These are phyloP conservation scores for Uloborus diversus DNA, from an alignment of 1,140 invertebrate genomes.

Conservation along the genomic window DNA sequence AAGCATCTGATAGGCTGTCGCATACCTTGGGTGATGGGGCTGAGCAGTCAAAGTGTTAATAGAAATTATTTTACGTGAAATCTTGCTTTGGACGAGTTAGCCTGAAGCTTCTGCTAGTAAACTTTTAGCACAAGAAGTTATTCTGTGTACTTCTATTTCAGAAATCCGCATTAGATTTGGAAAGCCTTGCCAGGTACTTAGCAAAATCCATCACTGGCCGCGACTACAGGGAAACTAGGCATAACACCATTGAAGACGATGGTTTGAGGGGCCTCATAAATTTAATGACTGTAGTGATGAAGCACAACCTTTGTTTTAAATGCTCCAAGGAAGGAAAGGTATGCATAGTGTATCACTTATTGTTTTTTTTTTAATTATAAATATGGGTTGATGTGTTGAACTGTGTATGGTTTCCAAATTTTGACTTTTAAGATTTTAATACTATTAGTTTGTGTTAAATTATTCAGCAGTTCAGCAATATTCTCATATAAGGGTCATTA, in stretches of 20 bases:
- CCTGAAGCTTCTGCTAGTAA: too few species aligned
- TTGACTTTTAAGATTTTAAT: not conserved
- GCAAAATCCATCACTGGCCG: constrained; percentile 77
- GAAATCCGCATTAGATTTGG: constrained; percentile 72
- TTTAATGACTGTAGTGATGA: constrained; percentile 84
- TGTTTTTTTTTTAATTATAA: not conserved
- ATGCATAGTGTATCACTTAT: too few species aligned
- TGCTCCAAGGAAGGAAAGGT: constrained; percentile 78
- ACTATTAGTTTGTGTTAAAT: not conserved
- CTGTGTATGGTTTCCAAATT: not conserved
- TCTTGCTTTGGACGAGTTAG: too few species aligned
- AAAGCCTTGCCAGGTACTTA: constrained; percentile 79
- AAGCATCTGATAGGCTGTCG: too few species aligned
- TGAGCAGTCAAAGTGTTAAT: too few species aligned
- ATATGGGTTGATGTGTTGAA: not conserved
- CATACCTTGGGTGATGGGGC: too few species aligned
- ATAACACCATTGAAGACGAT: constrained; percentile 85
- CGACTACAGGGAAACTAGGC: constrained; percentile 82
- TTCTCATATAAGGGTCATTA: not conserved
- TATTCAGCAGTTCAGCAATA: not conserved
- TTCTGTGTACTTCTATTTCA: too few species aligned
- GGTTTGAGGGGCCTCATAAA: constrained; percentile 89
- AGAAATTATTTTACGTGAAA: too few species aligned
- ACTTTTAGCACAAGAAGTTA: too few species aligned
- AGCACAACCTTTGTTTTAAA: constrained; percentile 88